These are phyloP conservation scores for Lethenteron camtschaticum DNA, from an alignment of 2,113 vertebrate species.

Conservation along the genomic window DNA sequence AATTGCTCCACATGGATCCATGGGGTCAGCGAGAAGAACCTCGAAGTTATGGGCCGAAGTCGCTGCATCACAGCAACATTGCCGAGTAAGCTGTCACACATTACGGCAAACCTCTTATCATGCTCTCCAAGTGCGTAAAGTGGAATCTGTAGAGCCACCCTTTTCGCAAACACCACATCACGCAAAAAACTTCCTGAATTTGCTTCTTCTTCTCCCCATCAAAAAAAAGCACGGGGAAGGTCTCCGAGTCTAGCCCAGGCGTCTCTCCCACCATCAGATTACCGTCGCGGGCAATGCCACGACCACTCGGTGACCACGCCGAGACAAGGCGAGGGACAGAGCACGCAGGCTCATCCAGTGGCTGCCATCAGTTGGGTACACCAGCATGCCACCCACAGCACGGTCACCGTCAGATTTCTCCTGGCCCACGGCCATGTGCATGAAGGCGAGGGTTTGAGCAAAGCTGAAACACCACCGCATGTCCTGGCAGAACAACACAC, in stretches of 20 bases:
- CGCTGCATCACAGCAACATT: slow-evolving; percentile 22
- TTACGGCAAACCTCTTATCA: background rate
- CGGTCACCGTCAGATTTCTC: slow-evolving; percentile 1
- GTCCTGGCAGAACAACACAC: too few relatives aligned
- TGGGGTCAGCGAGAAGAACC: slow-evolving; percentile 35
- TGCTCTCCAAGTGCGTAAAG: background rate
- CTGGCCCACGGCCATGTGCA: too few relatives aligned
- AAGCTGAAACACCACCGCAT: too few relatives aligned
- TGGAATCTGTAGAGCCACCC: slow-evolving; percentile 3
- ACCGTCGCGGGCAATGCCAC: slow-evolving; percentile 31
- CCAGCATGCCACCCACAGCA: slow-evolving; percentile 27
- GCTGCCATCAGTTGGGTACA: slow-evolving; percentile 50
- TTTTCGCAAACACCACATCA: slow-evolving; percentile 16
- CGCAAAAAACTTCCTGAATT: background rate
- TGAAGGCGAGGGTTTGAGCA: too few relatives aligned
- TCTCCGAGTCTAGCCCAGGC: slow-evolving; percentile 25
- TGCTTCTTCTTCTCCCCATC: background rate
- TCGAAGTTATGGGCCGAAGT: slow-evolving; percentile 30
- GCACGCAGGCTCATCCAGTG: slow-evolving; percentile 41
- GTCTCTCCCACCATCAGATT: slow-evolving; percentile 25
- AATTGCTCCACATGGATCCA: slow-evolving; percentile 39
- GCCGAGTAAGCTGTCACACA: slow-evolving; percentile 24
- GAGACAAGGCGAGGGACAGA: slow-evolving; percentile 25
- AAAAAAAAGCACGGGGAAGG: slow-evolving; percentile 17
- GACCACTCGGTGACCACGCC: slow-evolving; percentile 28